Conservation (phyloP, 2,888 invertebrate genomes). For the Rotaria magnacalcarata region DNA sequence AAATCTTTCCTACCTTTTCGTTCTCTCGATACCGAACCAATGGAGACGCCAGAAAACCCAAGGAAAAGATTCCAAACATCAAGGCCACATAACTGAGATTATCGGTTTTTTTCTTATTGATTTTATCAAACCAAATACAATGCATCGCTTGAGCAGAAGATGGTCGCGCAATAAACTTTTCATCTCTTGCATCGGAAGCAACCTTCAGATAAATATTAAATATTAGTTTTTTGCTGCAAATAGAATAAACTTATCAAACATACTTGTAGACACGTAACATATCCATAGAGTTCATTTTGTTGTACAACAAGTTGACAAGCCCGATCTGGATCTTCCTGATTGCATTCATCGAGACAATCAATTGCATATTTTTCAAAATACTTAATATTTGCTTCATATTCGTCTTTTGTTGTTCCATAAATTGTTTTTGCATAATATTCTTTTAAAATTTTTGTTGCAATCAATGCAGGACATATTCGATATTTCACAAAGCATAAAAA, state of each 20-base stretch:
- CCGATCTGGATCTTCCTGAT: neutral
- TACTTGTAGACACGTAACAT: constrained; percentile 21
- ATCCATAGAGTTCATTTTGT: neutral
- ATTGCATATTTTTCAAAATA: constrained; percentile 15
- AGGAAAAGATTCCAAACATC: neutral
- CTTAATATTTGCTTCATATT: neutral
- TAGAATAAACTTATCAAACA: neutral
- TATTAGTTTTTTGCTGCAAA: neutral
- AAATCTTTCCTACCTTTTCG: neutral
- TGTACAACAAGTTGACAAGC: neutral
- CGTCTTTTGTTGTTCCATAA: neutral
- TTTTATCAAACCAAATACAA: neutral
- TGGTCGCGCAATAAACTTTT: neutral
- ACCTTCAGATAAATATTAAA: neutral
- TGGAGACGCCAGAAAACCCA: neutral
- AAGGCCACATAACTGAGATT: neutral
- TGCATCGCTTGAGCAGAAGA: neutral
- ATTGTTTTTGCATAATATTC: neutral
- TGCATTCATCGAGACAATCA: neutral
- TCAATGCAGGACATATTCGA: constrained; percentile 29
- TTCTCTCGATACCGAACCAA: neutral
- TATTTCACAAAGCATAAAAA: neutral
- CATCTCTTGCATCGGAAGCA: neutral
- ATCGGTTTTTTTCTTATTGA: neutral
- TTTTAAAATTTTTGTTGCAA: constrained; percentile 31